Conservation (phyloP, 2,888 invertebrate species). For the Charanyca ferruginea region DNA sequence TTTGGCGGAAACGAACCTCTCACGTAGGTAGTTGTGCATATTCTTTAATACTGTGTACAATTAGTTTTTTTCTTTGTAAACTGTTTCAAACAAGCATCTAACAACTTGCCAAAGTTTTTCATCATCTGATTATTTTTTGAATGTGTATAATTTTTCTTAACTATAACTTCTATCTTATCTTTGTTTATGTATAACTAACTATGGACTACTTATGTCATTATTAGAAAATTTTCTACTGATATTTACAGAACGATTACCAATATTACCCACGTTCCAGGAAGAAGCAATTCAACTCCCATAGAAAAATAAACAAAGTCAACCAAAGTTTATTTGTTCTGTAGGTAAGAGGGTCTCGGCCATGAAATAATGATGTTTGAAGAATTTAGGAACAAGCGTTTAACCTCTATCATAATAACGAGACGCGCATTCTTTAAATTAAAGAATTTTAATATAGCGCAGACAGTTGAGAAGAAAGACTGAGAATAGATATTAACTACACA, state of each 20-base stretch:
- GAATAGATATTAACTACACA: slow-evolving; percentile 50
- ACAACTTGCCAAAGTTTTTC: slow-evolving; percentile 30
- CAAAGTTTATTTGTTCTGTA: slow-evolving; percentile 85
- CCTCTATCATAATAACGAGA: slow-evolving; percentile 67
- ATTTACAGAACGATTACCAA: slow-evolving; percentile 85
- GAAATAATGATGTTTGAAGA: slow-evolving; percentile 85
- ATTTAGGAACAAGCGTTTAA: slow-evolving; percentile 76
- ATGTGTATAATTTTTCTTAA: slow-evolving; percentile 40
- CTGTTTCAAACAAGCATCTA: slow-evolving; percentile 50
- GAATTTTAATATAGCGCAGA: slow-evolving; percentile 67
- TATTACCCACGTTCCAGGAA: slow-evolving; percentile 84
- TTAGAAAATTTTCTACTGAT: slow-evolving; percentile 68
- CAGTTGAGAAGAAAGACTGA: slow-evolving; percentile 38
- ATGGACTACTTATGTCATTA: slow-evolving; percentile 52
- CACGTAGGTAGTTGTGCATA: slow-evolving; percentile 81
- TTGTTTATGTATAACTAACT: slow-evolving; percentile 34
- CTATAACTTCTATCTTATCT: slow-evolving; percentile 11
- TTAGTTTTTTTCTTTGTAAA: slow-evolving; percentile 54
- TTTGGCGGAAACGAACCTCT: slow-evolving; percentile 89
- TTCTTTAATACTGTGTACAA: slow-evolving; percentile 69
- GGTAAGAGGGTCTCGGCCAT: slow-evolving; percentile 79
- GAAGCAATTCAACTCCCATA: slow-evolving; percentile 84
- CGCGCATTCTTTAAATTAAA: slow-evolving; percentile 67
- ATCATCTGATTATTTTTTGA: slow-evolving; percentile 15
- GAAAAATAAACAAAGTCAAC: slow-evolving; percentile 87